Evolutionary conservation across 2,888 invertebrate species (phyloP), one percentile per base, ranked within the genome.

Genomic region (Cephus runcator): DNA sequence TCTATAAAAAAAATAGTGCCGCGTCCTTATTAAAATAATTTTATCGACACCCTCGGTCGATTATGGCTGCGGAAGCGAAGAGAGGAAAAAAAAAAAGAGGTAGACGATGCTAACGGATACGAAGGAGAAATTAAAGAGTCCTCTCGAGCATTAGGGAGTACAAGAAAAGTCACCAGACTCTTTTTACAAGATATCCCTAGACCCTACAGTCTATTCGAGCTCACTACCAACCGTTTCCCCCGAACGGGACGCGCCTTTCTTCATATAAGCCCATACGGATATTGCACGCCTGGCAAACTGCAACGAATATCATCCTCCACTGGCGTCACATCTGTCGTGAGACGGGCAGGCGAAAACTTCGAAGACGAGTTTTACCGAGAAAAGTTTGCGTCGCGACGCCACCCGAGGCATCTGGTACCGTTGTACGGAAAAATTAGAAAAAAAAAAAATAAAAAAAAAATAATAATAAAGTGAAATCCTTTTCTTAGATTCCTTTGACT

Each of bases 81-180:
- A 56, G 56, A 9, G 23, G 9, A 23, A 9, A 36, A 4, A 15
- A 1, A 40, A 15, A 15, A 40, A 4, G 1, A 15, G 15, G 15
- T 0, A 15, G 4, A 15, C 9, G 23, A 6, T 9, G 23, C 2
- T 9, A 9, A 23, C 9, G 2, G 56, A 23, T 0, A 1, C 23
- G 23, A 56, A 56, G 9, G 56, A 56, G 9, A 56, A 56, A 23
- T 56, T 56, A 56, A 56, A 56, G 9, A 56, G 56, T 56, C 23
- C 23, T 56, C 23, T 56, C 23, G 56, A 23, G 56, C 23, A 23
- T 23, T 9, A 3, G 23, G 23, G 56, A 23, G 23, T 56, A 56
- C 56, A 56, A 56, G 56, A 56, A 56, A 56, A 56, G 56, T 56
- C 56, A 56, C 56, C 9, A 56, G 56, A 56, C 56, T 56, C 56